Conservation (phyloP, 2,797 vertebrate genomes). For the Sebastes vulpes region DNA sequence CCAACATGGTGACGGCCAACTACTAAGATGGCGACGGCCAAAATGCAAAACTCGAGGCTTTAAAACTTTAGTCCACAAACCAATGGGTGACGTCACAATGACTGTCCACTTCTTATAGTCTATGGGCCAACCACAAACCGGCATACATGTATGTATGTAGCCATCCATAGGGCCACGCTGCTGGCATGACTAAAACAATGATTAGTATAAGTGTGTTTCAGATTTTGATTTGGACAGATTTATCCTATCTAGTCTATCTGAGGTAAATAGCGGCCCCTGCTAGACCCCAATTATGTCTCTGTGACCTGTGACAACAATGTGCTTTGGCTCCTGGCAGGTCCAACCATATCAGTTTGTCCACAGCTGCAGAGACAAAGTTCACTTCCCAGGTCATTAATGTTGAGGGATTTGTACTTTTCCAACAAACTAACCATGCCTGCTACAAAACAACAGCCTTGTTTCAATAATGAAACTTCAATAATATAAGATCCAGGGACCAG, state of each 20-base stretch:
- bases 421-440: not conserved
- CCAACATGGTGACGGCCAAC: no score
- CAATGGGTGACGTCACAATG: no score
- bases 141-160: no score
- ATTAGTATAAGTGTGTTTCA: not conserved
- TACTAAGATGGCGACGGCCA: no score
- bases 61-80: no score
- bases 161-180: not conserved
- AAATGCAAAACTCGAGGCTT: no score
- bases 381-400: not conserved
- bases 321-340: constrained; percentile 4
- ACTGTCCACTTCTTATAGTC: no score
- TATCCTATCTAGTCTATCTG: not conserved
- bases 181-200: not conserved
- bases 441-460: constrained; percentile 24
- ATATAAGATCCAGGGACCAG: constrained; percentile 17
- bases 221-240: not conserved
- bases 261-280: not conserved
- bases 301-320: constrained; percentile 6
- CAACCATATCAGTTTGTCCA: not conserved
- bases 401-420: not conserved
- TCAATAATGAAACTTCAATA: constrained; percentile 13
- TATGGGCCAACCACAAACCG: no score
- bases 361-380: constrained; percentile 14
- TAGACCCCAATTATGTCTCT: constrained; percentile 1